These are phyloP conservation scores for Masticophis lateralis DNA, from an alignment of 2,797 vertebrate genomes.

Conservation along the genomic window DNA sequence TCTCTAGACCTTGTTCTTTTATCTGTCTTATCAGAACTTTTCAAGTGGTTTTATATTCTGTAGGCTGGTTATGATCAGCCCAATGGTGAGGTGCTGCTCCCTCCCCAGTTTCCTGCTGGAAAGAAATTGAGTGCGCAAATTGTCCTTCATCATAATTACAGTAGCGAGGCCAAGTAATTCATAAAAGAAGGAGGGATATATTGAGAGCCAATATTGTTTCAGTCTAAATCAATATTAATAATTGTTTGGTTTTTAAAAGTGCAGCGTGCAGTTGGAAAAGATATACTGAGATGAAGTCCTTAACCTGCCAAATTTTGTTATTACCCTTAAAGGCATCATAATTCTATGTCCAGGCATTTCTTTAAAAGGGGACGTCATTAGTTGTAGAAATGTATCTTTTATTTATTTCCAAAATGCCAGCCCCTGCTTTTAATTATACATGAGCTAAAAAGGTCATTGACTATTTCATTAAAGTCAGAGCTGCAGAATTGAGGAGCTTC, in stretches of 20 bases:
- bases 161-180: conserved; percentile 69
- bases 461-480: conserved; percentile 57
- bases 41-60: conserved; percentile 54
- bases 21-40: conserved; percentile 46
- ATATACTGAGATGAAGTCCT: conserved; percentile 69
- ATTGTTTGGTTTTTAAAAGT: conserved; percentile 81
- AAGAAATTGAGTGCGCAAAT: conserved; percentile 76
- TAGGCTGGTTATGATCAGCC: conserved; percentile 62
- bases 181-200: conserved; percentile 75
- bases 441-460: conserved; percentile 66
- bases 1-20: conserved; percentile 48
- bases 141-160: conserved; percentile 76
- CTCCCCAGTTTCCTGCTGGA: conserved; percentile 65
- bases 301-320: conserved; percentile 70
- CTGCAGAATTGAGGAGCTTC: conserved; percentile 48
- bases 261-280: conserved; percentile 71
- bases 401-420: conserved; percentile 66
- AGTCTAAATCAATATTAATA: conserved; percentile 82
- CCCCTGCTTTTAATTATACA: conserved; percentile 66
- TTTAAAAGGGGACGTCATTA: conserved; percentile 53
- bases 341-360: conserved; percentile 64
- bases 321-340: conserved; percentile 64
- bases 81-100: conserved; percentile 49
- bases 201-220: conserved; percentile 83
- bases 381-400: conserved; percentile 66